Evolutionary conservation across 1,140 invertebrate species (phyloP).

Genomic region (Lordiphosa collinella): DNA sequence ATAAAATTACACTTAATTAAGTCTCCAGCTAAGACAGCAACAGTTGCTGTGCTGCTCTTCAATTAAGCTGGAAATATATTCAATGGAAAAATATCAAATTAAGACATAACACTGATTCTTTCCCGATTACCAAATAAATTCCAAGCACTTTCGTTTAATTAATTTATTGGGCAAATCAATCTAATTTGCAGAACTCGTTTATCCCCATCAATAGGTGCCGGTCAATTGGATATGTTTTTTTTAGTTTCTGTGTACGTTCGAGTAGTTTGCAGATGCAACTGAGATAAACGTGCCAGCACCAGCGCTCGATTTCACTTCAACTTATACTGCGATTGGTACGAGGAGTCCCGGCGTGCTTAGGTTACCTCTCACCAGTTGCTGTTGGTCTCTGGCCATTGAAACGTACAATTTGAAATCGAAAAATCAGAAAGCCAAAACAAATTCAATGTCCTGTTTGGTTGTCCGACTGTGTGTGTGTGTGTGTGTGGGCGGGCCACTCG

Average conservation of each 20-base stretch:
- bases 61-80: neutral
- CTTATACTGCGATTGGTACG: conserved; percentile 11
- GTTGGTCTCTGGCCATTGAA: conserved; percentile 44
- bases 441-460: conserved; percentile 73
- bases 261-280: conserved; percentile 37
- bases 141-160: conserved; percentile 52
- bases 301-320: conserved; percentile 45
- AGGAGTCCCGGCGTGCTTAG: conserved; percentile 1
- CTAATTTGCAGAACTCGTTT: conserved; percentile 5
- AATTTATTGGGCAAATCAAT: conserved; percentile 58
- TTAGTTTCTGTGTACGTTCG: conserved; percentile 2
- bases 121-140: conserved; percentile 28
- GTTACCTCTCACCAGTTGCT: conserved; percentile 12
- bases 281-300: conserved; percentile 49
- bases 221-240: conserved; percentile 40
- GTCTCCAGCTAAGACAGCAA: neutral
- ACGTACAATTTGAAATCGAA: conserved; percentile 74
- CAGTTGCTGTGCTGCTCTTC: neutral
- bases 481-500: conserved; percentile 33
- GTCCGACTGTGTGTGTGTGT: conserved; percentile 16
- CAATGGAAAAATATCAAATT: neutral
- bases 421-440: conserved; percentile 75
- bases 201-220: conserved; percentile 17
- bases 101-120: neutral
- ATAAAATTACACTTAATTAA: neutral